Percentiles rank a stretch among this genome's conserved stretches.
phyloP scores from a whole-genome alignment of 2,113 vertebrate species.

The Romanogobio albipinnatus region DNA sequence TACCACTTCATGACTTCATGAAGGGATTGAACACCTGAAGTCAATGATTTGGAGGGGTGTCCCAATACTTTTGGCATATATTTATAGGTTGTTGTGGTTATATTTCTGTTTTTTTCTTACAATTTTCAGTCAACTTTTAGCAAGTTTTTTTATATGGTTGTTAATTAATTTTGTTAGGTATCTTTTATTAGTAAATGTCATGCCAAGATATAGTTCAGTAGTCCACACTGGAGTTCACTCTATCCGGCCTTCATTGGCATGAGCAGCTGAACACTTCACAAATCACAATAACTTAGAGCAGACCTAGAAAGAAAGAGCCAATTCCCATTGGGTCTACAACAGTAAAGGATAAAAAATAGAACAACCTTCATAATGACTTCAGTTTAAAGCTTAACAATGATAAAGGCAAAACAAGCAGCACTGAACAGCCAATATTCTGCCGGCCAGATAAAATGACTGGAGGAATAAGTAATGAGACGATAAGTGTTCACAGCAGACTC shows the following conservation, averaged over 20 bases:
- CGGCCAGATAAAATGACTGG: not conserved
- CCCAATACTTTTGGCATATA: too few species aligned
- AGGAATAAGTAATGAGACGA: not conserved
- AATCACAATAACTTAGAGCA: not conserved
- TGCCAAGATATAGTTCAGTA: not conserved
- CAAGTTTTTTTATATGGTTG: not conserved
- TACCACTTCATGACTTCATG: too few species aligned
- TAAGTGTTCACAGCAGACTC: slow-evolving; percentile 1
- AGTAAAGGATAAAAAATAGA: not conserved
- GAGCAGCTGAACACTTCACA: not conserved
- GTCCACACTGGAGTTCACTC: not conserved
- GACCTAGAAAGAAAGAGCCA: not conserved
- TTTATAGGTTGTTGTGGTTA: not conserved
- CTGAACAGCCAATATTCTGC: not conserved
- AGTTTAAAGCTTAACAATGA: not conserved
- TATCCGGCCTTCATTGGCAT: not conserved
- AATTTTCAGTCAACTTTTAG: not conserved
- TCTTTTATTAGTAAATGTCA: not conserved
- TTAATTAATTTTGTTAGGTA: not conserved
- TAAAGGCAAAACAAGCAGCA: not conserved
- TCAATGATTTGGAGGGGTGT: too few species aligned
- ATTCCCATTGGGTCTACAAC: not conserved
- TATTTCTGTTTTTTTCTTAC: too few species aligned
- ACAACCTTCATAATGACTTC: not conserved
- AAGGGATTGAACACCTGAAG: too few species aligned